A percentile compares a stretch with the other conserved stretches of the same genome.
These are phyloP conservation scores for Zoanthus sociatus DNA, from an alignment of 92 coral and sea anemone genomes.

Conservation along the genomic window DNA sequence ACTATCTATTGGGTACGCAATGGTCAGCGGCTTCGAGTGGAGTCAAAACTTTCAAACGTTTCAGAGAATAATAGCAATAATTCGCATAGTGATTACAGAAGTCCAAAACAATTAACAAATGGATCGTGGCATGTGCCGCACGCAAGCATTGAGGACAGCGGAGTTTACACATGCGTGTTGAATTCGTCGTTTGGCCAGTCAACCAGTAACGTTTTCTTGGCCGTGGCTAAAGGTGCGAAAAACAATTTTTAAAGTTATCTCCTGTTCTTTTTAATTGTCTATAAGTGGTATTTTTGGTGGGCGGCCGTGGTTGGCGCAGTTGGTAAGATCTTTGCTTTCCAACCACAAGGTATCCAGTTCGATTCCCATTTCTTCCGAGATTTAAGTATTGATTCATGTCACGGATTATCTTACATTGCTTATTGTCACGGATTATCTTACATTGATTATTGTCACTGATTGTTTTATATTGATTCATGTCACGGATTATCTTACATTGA, in stretches of 20 bases:
- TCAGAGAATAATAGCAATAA: neutral
- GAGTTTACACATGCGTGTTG: conserved; percentile 12
- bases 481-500: too few relatives aligned
- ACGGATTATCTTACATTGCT: too few relatives aligned
- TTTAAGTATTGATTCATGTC: too few relatives aligned
- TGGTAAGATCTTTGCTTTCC: too few relatives aligned
- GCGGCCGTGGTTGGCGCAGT: too few relatives aligned
- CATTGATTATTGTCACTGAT: too few relatives aligned
- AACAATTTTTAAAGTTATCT: neutral
- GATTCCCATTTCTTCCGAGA: too few relatives aligned
- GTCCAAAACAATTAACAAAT: conserved; percentile 1
- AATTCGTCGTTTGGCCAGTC: conserved; percentile 22
- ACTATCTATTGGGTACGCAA: conserved; percentile 25
- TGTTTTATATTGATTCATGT: too few relatives aligned
- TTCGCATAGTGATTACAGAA: neutral
- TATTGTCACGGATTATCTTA: too few relatives aligned
- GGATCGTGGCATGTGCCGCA: conserved; percentile 23
- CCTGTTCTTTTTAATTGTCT: too few relatives aligned
- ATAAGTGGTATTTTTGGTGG: too few relatives aligned
- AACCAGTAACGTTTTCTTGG: neutral
- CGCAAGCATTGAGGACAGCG: conserved; percentile 15
- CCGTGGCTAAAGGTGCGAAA: conserved; percentile 21
- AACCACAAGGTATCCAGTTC: too few relatives aligned
- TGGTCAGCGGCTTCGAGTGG: conserved; percentile 9
- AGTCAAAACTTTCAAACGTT: neutral